phyloP scores from a whole-genome alignment of 2,113 vertebrate genomes.

The Oryzias woworae region DNA sequence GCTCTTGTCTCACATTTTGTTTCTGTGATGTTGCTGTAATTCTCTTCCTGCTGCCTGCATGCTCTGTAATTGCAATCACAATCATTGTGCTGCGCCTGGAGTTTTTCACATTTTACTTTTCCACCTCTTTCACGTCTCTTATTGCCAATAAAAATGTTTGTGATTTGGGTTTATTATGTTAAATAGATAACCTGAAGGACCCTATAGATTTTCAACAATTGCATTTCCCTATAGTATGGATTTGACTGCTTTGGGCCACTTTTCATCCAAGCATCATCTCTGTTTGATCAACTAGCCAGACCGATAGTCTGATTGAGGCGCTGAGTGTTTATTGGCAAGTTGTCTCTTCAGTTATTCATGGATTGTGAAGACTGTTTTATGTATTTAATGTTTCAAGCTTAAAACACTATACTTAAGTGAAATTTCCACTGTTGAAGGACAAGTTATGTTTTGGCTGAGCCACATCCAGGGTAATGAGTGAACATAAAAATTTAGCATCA shows the following conservation, averaged over 20 bases:
- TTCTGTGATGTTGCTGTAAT: neutral
- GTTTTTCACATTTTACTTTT: conserved; percentile 8
- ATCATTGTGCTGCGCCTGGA: neutral
- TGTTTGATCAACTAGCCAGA: neutral
- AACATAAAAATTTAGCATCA: neutral
- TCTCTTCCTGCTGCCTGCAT: conserved; percentile 3
- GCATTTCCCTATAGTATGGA: conserved; percentile 19
- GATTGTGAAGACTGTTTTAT: neutral
- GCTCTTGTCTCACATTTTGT: conserved; percentile 7
- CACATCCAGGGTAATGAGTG: conserved; percentile 3
- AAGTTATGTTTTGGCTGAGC: neutral
- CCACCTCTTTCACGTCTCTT: neutral
- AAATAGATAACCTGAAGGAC: conserved; percentile 7
- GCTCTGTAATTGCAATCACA: conserved; percentile 12
- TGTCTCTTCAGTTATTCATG: conserved; percentile 24
- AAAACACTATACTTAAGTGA: neutral
- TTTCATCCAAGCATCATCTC: conserved; percentile 8
- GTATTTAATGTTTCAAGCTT: neutral
- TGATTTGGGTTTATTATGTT: conserved; percentile 9
- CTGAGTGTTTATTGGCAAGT: conserved; percentile 15
- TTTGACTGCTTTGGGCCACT: neutral
- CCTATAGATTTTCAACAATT: conserved; percentile 33
- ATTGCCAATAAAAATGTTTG: neutral
- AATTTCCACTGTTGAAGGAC: neutral
- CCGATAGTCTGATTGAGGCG: conserved; percentile 8